Evolutionary conservation across 2,888 invertebrate genomes (phyloP), one percentile per base, ranked within the genome.

Genomic region (Sinodicranocentrus sp.): DNA sequence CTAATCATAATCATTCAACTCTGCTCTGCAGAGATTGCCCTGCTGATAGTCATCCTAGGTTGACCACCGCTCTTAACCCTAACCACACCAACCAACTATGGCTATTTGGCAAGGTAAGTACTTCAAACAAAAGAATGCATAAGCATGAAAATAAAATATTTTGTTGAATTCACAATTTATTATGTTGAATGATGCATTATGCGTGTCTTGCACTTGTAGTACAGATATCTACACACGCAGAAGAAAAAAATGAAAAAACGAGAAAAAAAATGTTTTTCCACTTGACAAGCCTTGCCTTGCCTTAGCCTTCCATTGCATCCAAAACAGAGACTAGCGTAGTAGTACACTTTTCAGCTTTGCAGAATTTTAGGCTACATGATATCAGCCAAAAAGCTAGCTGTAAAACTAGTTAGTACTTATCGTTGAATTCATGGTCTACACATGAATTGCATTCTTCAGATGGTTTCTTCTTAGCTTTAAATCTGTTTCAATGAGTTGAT

Each of bases 1-100:
- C 33, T 28, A 61, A 61, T 61, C 65, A 65, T 44, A 25, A 39
- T 54, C 82, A 75, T 48, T 75, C 73, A 75, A 57, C 73, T 57
- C 67, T 44, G 54, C 33, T 63, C 21, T 26, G 26, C 57, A 72
- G 80, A 82, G 82, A 82, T 82, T 82, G 82, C 82, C 82, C 73
- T 68, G 59, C 44, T 43, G 82, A 82, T 82, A 82, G 82, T 82
- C 82, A 82, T 75, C 82, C 82, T 75, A 82, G 82, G 75, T 65
- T 82, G 82, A 68, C 75, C 75, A 82, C 61, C 70, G n/a, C n/a
- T 70, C 44, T 61, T 70, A 65, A 63, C 63, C 61, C 59, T 25
- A 70, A 79, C 79, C 44, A 67, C 61, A 65, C 52, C 75, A 75
- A 75, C 43, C 75, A 82, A 57, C 65, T 82, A 67, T 82, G 82